These are phyloP conservation scores for Setophaga kirtlandii DNA, from an alignment of 2,113 vertebrate species.

Conservation along the genomic window DNA sequence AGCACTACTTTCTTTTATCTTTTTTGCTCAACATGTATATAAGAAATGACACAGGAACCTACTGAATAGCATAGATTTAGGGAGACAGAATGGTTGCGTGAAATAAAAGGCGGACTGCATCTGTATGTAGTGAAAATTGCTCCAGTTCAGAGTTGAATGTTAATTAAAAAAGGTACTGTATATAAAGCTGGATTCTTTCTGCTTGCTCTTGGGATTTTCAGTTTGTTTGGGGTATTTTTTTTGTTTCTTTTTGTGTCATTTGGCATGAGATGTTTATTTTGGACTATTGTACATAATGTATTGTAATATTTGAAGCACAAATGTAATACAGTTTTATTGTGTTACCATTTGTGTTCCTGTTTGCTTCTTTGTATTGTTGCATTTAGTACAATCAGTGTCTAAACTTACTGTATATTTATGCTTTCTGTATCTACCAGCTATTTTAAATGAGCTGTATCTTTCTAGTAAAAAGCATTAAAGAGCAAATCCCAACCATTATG, in stretches of 20 bases:
- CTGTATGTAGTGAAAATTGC: slow-evolving; percentile 80
- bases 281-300: slow-evolving; percentile 96
- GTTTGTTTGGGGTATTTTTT: slow-evolving; percentile 73
- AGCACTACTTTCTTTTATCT: slow-evolving; percentile 84
- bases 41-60: slow-evolving; percentile 79
- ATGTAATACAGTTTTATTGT: slow-evolving; percentile 99
- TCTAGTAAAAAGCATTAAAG: slow-evolving; percentile 80
- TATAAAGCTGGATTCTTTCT: slow-evolving; percentile 77
- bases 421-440: slow-evolving; percentile 82
- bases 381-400: slow-evolving; percentile 86
- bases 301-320: slow-evolving; percentile 99
- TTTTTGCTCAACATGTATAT: slow-evolving; percentile 80
- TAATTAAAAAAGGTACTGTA: slow-evolving; percentile 82
- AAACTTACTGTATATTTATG: slow-evolving; percentile 82
- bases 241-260: slow-evolving; percentile 84
- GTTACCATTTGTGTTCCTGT: slow-evolving; percentile 87
- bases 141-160: slow-evolving; percentile 82
- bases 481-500: slow-evolving; percentile 74
- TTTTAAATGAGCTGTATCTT: slow-evolving; percentile 85
- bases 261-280: slow-evolving; percentile 99
- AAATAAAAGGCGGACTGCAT: slow-evolving; percentile 77
- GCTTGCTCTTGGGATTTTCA: slow-evolving; percentile 80
- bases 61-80: slow-evolving; percentile 91
- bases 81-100: slow-evolving; percentile 74
- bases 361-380: slow-evolving; percentile 85